Base-by-base conservation (phyloP, 2,888 invertebrate genomes). In the Leptinotarsa rubiginosa region DNA sequence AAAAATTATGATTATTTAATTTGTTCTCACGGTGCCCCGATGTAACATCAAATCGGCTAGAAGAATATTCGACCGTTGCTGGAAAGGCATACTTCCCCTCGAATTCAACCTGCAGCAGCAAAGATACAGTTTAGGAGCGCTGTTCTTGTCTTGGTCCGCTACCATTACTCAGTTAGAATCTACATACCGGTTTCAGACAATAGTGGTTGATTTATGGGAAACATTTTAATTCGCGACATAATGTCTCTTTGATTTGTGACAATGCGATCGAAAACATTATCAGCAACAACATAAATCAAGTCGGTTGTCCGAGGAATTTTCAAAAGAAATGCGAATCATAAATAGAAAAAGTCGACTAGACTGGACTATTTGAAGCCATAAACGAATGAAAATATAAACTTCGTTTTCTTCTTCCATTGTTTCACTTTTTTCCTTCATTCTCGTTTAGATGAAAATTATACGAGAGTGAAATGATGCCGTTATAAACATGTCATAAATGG, bases 211-310 rank as follows among this genome's bases (percentile, higher is more conserved):
- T 87, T 87, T 87, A 87, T 84, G 83, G 80, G 74, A 79, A 86
- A 86, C 86, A 86, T 87, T 87, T 87, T 87, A 87, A 87, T 87
- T 87, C 86, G 79, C 78, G 87, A 87, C 87, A 87, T 87, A 87
- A 87, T 87, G 87, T 87, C 87, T 83, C 85, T 85, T 87, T 87
- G 87, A 87, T 87, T 87, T 87, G 87, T 87, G 87, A 87, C 85
- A 85, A 84, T 84, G 85, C 85, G 83, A 86, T 86, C 84, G 84
- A 83, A 85, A 86, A 87, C 87, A 87, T 87, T 87, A 87, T 86
- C 86, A 82, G 83, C 83, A 81, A 82, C 82, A 81, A 81, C 81
- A 87, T 87, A 87, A 87, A 87, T 87, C 86, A 86, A 84, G 81
- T 69, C 71, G 68, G 75, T 78, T 69, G 79, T 80, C 80, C 79